phyloP scores from a whole-genome alignment of 2,888 invertebrate genomes.

The Protodeltote pygarga region DNA sequence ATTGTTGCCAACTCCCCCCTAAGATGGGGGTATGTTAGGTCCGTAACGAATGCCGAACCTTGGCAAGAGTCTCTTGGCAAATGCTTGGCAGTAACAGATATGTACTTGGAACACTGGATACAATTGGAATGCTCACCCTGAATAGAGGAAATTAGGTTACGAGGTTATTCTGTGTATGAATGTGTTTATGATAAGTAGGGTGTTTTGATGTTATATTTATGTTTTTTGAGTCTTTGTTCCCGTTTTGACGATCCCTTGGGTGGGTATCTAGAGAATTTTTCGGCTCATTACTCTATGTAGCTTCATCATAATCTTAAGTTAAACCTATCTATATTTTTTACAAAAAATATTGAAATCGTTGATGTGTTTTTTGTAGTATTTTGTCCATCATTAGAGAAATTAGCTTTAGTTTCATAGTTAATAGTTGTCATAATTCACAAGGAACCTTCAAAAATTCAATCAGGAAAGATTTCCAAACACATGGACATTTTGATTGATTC shows the following conservation, averaged over 20 bases:
- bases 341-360: too few species aligned
- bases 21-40: conserved; percentile 47
- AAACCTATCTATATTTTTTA: too few species aligned
- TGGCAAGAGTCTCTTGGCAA: conserved; percentile 79
- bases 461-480: too few species aligned
- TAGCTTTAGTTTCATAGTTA: too few species aligned
- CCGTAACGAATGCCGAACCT: conserved; percentile 69
- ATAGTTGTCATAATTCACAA: too few species aligned
- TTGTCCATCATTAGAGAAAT: too few species aligned
- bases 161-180: conserved; percentile 39
- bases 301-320: too few species aligned
- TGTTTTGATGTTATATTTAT: conserved; percentile 29
- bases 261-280: conserved; percentile 11
- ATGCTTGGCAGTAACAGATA: conserved; percentile 71
- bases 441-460: too few species aligned
- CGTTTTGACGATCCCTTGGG: background rate
- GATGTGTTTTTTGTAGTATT: too few species aligned
- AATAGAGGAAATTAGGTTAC: conserved; percentile 63
- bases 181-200: conserved; percentile 44
- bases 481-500: background rate
- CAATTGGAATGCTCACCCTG: conserved; percentile 60
- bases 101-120: conserved; percentile 62
- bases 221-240: conserved; percentile 31
- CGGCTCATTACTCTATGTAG: conserved; percentile 5
- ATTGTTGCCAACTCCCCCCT: conserved; percentile 75